Evolutionary conservation across 1,140 invertebrate species (phyloP), one percentile per base, ranked within the genome.

Genomic region (Drosophila orena): DNA sequence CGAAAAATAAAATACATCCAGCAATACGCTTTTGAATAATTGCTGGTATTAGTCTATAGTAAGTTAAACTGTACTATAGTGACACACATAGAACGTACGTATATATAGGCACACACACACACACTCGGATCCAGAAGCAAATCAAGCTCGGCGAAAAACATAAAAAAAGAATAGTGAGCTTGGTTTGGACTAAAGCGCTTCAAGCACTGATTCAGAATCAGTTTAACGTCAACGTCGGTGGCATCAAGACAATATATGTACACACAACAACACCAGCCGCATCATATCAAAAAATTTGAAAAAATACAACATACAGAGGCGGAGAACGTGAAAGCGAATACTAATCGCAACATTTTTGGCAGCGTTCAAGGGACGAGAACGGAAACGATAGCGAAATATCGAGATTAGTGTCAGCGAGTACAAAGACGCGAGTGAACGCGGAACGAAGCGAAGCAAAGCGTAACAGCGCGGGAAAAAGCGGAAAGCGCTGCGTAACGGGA

Each of bases 151-250:
- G 59, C 71, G 52, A 65, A 60, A 71, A 79, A 79, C 56, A 65
- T 59, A 52, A 66, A 30, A 24, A 20, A 50, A 42, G 64, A 34
- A 68, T 22, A 65, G 43, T 53, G 53, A 78, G 79, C 83, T 88
- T 62, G 80, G 83, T 66, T 79, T 88, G 69, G 79, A 86, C 81
- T 88, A 76, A 81, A 88, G 74, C 81, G 74, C 78, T 79, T 79
- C 65, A 88, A 88, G 88, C 83, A 88, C 77, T 71, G 84, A 88
- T 77, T 88, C 76, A 88, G 79, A 88, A 83, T 88, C 83, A 88
- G 83, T 88, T 88, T 88, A 88, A 88, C 84, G 84, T 88, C 83
- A 88, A 88, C 83, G 79, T 83, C 83, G 83, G 83, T 83, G 83
- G 83, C 84, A 88, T 83, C 83, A 88, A 88, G 83, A 88, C 83